Conservation (phyloP, 2,113 vertebrate genomes). For the Isurus oxyrinchus region DNA sequence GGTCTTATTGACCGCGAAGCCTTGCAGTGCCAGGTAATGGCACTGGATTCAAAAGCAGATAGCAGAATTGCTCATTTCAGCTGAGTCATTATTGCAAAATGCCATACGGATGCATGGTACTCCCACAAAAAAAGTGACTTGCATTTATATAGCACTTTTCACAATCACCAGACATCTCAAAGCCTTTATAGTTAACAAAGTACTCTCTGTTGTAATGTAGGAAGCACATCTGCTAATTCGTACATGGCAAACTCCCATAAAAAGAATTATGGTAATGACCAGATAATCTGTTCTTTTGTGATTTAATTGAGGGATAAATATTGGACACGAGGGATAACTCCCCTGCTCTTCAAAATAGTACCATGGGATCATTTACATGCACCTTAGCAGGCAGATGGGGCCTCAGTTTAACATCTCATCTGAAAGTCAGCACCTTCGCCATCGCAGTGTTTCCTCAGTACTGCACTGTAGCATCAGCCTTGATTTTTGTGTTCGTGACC, state of each 20-base stretch:
- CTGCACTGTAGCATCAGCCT: neutral
- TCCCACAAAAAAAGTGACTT: neutral
- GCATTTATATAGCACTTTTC: neutral
- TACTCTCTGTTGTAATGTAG: neutral
- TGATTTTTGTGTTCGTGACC: neutral
- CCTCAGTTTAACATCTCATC: neutral
- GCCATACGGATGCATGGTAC: neutral
- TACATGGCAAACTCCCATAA: neutral
- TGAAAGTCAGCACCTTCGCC: neutral
- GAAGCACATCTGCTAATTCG: neutral
- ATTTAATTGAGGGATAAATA: too few species aligned
- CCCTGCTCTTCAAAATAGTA: neutral
- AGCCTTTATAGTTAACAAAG: neutral
- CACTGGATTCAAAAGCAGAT: neutral
- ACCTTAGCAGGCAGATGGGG: neutral
- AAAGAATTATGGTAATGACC: neutral
- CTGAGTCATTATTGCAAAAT: too few species aligned
- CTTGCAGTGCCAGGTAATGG: neutral
- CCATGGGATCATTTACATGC: neutral
- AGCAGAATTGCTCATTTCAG: neutral
- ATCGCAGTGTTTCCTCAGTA: neutral
- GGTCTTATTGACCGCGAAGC: neutral
- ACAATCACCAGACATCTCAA: neutral
- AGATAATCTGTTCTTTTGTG: neutral
- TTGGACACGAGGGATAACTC: neutral